Conservation (phyloP, 2,888 invertebrate genomes). For the Synergus japonicus region DNA sequence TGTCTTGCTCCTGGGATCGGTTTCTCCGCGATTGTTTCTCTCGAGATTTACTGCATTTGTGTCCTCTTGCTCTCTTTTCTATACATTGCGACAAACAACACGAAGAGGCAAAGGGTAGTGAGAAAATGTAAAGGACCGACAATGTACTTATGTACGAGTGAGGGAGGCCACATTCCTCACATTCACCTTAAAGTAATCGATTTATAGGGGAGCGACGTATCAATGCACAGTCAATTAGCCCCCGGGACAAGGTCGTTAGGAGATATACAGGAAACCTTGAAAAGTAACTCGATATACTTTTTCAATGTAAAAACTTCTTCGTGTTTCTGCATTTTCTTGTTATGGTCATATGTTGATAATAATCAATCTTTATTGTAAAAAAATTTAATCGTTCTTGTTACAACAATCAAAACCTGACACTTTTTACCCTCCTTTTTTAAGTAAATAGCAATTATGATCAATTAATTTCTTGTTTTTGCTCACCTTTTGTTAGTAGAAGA, state of each 20-base stretch:
- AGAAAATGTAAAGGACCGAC: constrained; percentile 44
- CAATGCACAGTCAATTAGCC: constrained; percentile 66
- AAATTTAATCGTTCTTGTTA: neutral
- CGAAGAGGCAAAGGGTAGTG: constrained; percentile 43
- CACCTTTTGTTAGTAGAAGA: too few species aligned
- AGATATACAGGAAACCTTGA: constrained; percentile 46
- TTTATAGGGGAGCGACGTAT: constrained; percentile 53
- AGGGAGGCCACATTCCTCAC: constrained; percentile 55
- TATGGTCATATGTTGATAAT: too few species aligned
- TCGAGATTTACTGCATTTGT: constrained; percentile 4
- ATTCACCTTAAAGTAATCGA: constrained; percentile 63
- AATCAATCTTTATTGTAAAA: neutral
- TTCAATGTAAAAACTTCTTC: neutral
- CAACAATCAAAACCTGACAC: too few species aligned
- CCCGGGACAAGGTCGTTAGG: constrained; percentile 57
- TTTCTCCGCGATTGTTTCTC: constrained; percentile 39
- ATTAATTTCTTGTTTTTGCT: too few species aligned
- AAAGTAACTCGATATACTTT: constrained; percentile 36
- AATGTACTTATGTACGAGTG: constrained; percentile 39
- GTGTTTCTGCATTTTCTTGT: too few species aligned
- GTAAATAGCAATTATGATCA: too few species aligned
- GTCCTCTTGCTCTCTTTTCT: constrained; percentile 36
- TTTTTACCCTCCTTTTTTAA: too few species aligned
- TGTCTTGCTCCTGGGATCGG: constrained; percentile 52
- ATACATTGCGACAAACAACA: constrained; percentile 46